Conservation (phyloP, 2,888 invertebrate species). For the Nemapogon koenigi region DNA sequence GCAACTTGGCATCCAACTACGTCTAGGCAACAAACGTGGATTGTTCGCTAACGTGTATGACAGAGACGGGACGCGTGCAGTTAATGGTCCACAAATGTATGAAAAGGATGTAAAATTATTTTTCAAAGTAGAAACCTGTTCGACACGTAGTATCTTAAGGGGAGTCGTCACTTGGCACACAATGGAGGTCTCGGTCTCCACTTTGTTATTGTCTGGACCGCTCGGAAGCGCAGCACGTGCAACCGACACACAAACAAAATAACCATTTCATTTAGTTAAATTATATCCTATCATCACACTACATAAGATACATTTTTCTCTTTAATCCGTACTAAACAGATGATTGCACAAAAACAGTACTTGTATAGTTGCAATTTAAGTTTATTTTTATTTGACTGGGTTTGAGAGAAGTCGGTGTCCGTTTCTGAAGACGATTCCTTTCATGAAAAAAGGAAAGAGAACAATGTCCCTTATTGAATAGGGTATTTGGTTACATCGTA, state of each 20-base stretch:
- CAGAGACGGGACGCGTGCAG: no score
- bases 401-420: slow-evolving; percentile 21
- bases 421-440: slow-evolving; percentile 24
- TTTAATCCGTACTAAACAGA: background rate
- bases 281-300: background rate
- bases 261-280: no score
- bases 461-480: slow-evolving; percentile 20
- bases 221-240: slow-evolving; percentile 42
- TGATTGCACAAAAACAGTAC: slow-evolving; percentile 5
- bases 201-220: slow-evolving; percentile 47
- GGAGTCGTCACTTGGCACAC: slow-evolving; percentile 35
- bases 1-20: no score
- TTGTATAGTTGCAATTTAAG: background rate
- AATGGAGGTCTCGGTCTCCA: slow-evolving; percentile 45
- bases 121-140: slow-evolving; percentile 34
- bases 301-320: background rate
- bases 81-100: no score
- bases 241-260: background rate
- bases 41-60: no score
- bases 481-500: slow-evolving; percentile 16
- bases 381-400: slow-evolving; percentile 20
- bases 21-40: no score
- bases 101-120: slow-evolving; percentile 3
- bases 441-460: slow-evolving; percentile 23
- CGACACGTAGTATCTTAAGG: slow-evolving; percentile 37